These are phyloP conservation scores for Lepidurus packardi DNA, from an alignment of 1,140 invertebrate genomes.

Conservation along the genomic window DNA sequence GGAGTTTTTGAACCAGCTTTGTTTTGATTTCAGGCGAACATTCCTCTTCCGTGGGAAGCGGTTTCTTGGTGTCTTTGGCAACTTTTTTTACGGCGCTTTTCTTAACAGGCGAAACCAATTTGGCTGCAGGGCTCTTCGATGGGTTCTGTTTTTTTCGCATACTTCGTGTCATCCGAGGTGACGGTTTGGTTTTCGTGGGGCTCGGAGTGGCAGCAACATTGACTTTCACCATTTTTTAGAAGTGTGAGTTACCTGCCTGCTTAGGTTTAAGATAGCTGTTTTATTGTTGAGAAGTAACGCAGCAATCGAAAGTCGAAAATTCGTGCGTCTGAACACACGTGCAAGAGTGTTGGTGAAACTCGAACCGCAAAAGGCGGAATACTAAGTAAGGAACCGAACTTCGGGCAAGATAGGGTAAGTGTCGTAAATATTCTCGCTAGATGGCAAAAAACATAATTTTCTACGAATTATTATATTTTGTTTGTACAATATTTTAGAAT, in stretches of 20 bases:
- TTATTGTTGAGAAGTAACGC: background rate
- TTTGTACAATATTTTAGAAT: too few relatives aligned
- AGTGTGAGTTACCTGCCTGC: background rate
- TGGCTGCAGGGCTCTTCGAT: background rate
- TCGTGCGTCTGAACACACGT: conserved; percentile 1
- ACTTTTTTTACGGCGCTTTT: background rate
- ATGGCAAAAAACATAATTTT: too few relatives aligned
- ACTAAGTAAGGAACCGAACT: background rate
- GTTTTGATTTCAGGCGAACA: background rate
- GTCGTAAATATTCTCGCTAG: too few relatives aligned
- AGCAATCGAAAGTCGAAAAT: background rate
- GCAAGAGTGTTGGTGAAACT: background rate
- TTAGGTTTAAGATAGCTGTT: background rate
- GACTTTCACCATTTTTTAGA: background rate
- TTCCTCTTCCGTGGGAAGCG: background rate
- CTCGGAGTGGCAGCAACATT: background rate
- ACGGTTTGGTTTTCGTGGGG: conserved; percentile 7
- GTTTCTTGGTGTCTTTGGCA: background rate
- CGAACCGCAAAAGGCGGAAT: background rate
- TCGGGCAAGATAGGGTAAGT: background rate
- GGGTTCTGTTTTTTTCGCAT: background rate
- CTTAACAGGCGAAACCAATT: background rate
- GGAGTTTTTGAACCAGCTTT: background rate
- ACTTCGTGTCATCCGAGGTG: background rate
- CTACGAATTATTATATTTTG: too few relatives aligned